phyloP scores from a whole-genome alignment of 2,888 invertebrate species.

The Chaetogeoica ovagalla region DNA sequence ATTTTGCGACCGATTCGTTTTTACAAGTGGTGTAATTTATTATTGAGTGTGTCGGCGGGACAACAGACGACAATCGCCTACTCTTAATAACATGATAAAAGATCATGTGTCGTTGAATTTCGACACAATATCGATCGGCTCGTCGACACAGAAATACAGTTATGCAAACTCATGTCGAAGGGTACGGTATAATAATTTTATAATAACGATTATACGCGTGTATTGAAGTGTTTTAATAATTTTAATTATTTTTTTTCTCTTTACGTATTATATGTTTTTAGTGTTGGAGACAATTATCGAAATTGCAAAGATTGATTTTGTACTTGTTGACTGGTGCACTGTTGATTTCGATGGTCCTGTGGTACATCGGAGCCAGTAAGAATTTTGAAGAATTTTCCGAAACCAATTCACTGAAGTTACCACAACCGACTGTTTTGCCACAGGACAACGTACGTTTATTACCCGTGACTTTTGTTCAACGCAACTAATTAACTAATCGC shows the following conservation, averaged over 20 bases:
- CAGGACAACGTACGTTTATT: slow-evolving; percentile 14
- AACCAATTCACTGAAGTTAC: slow-evolving; percentile 26
- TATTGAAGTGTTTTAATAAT: neutral
- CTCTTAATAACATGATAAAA: slow-evolving; percentile 47
- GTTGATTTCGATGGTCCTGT: slow-evolving; percentile 63
- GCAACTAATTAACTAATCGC: neutral
- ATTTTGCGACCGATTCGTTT: too few species aligned
- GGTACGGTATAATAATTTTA: neutral
- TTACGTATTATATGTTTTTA: slow-evolving; percentile 62
- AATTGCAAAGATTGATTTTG: slow-evolving; percentile 77
- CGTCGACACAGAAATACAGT: slow-evolving; percentile 30
- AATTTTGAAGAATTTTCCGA: slow-evolving; percentile 6
- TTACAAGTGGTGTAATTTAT: too few species aligned
- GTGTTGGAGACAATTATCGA: slow-evolving; percentile 85
- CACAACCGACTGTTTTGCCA: slow-evolving; percentile 12
- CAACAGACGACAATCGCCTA: too few species aligned
- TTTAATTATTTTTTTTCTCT: slow-evolving; percentile 30
- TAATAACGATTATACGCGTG: neutral
- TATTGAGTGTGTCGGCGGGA: too few species aligned
- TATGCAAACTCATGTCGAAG: slow-evolving; percentile 33
- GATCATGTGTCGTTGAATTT: slow-evolving; percentile 54
- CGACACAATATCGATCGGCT: slow-evolving; percentile 47
- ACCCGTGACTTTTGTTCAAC: too few species aligned
- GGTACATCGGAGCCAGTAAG: slow-evolving; percentile 5
- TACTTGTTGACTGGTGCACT: slow-evolving; percentile 67